Evolutionary conservation across 2,113 vertebrate genomes (phyloP).

Genomic region (Chaetodon trifascialis): DNA sequence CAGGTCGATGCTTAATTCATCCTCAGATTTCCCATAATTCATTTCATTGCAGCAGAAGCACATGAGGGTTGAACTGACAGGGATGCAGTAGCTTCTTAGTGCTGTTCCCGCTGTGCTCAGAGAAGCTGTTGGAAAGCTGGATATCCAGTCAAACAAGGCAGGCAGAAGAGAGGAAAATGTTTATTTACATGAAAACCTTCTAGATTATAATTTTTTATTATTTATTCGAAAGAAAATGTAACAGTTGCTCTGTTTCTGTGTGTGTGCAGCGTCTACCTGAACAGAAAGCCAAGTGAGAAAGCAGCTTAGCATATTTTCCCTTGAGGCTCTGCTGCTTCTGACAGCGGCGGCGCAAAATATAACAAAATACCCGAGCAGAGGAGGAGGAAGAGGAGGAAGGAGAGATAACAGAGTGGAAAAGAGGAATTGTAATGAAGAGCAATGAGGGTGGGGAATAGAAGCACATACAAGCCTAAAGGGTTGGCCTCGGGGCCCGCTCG

Average conservation of each 20-base stretch:
- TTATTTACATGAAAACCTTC: not conserved
- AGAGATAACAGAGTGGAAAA: slow-evolving; percentile 45
- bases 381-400: slow-evolving; percentile 34
- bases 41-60: not conserved
- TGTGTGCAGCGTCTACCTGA: slow-evolving; percentile 13
- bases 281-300: slow-evolving; percentile 46
- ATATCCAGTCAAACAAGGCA: not conserved
- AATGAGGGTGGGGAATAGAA: slow-evolving; percentile 26
- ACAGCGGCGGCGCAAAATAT: slow-evolving; percentile 34
- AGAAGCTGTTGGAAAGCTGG: not conserved
- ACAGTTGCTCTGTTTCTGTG: not conserved
- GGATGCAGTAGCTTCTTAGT: not conserved
- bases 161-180: not conserved
- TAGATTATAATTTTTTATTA: not conserved
- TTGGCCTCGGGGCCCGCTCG: slow-evolving; percentile 24
- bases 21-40: not conserved
- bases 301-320: slow-evolving; percentile 65
- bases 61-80: not conserved
- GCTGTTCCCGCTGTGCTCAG: not conserved
- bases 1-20: not conserved
- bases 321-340: slow-evolving; percentile 36
- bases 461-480: slow-evolving; percentile 38
- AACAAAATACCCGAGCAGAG: slow-evolving; percentile 44
- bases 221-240: not conserved
- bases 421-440: slow-evolving; percentile 52